A percentile compares a stretch with the other conserved stretches of the same genome.
Conservation (phyloP, 2,888 invertebrate species). For the Carcina quercana region DNA sequence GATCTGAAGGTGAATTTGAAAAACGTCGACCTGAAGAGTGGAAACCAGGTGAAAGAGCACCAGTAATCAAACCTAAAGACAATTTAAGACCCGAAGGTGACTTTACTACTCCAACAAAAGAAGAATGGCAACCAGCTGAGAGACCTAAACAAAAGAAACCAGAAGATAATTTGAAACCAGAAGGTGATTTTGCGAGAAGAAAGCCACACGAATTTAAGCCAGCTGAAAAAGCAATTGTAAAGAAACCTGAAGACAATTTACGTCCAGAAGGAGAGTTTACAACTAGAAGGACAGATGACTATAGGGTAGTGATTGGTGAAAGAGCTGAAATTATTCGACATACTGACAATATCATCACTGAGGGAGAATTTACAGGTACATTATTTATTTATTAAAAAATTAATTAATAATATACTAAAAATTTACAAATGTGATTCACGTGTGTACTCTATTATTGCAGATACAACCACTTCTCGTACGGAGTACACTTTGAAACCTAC, state of each 20-base stretch:
- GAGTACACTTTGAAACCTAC: conserved; percentile 81
- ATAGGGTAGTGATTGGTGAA: conserved; percentile 75
- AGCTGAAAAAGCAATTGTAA: conserved; percentile 48
- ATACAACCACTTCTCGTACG: conserved; percentile 79
- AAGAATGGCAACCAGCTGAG: conserved; percentile 61
- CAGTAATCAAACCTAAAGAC: conserved; percentile 59
- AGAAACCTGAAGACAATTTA: conserved; percentile 55
- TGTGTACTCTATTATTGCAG: conserved; percentile 65
- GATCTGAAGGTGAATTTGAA: conserved; percentile 72
- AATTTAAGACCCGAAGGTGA: conserved; percentile 71
- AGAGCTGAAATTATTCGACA: conserved; percentile 77
- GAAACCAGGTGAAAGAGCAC: conserved; percentile 38
- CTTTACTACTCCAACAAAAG: conserved; percentile 57
- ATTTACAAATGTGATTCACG: too few relatives aligned
- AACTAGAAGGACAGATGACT: conserved; percentile 71
- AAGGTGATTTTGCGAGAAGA: conserved; percentile 68
- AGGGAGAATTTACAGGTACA: conserved; percentile 79
- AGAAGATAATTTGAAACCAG: conserved; percentile 69
- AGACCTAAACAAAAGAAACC: conserved; percentile 50
- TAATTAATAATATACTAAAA: too few relatives aligned
- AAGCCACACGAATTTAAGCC: conserved; percentile 35
- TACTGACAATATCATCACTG: conserved; percentile 78
- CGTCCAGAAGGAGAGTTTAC: conserved; percentile 75
- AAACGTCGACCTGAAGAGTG: conserved; percentile 30
- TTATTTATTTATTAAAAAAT: too few relatives aligned